Evolutionary conservation across 1,140 invertebrate genomes (phyloP).

Genomic region (Bacillus rossius): DNA sequence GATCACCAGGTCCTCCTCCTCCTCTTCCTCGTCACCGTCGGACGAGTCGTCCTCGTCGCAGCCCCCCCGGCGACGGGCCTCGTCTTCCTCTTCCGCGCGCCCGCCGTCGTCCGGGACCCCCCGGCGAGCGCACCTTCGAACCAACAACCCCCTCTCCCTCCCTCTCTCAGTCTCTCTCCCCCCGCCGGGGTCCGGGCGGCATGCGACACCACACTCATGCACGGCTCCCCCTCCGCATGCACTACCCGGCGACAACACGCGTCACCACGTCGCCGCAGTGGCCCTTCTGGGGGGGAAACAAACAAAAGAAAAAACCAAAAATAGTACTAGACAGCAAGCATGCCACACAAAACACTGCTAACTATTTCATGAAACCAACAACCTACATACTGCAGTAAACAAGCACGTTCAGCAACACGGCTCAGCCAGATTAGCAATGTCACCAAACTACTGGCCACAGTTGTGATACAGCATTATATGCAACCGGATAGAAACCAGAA

Average conservation of each 20-base stretch:
- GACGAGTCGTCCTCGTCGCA: slow-evolving; percentile 19
- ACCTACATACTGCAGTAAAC: too few species aligned
- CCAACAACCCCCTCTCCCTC: slow-evolving; percentile 11
- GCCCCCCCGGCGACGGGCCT: background rate
- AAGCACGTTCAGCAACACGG: too few species aligned
- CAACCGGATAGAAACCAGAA: too few species aligned
- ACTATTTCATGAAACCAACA: too few species aligned
- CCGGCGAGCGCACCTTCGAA: slow-evolving; percentile 2
- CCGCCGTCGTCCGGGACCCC: slow-evolving; percentile 1
- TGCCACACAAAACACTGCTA: background rate
- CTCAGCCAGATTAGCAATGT: too few species aligned
- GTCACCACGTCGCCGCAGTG: too few species aligned
- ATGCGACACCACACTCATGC: background rate
- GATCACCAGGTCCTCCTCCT: background rate
- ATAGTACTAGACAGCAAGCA: background rate
- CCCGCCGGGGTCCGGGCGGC: background rate
- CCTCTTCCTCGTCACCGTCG: slow-evolving; percentile 39
- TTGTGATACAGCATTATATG: too few species aligned
- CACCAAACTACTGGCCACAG: too few species aligned
- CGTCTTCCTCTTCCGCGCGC: slow-evolving; percentile 15
- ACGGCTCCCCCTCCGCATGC: background rate
- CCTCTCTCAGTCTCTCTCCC: background rate
- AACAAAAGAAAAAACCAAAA: too few species aligned
- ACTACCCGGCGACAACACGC: too few species aligned
- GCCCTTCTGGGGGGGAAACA: too few species aligned